These are phyloP conservation scores for Arbacia lixula DNA, from an alignment of 53 echinoderm and acorn worm genomes.

Conservation along the genomic window DNA sequence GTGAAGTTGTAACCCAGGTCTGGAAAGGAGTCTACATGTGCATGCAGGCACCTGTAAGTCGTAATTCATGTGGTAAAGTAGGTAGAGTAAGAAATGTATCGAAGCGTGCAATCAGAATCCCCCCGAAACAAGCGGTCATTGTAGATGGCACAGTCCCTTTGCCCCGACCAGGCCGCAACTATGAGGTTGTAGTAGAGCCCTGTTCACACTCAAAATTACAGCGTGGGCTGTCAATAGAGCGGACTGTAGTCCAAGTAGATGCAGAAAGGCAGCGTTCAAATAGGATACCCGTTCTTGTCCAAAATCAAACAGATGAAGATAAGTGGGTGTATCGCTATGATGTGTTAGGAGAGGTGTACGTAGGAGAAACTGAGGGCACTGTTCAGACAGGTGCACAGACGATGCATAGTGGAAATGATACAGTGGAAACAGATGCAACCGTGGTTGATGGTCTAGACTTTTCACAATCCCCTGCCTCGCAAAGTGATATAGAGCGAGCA, in stretches of 20 bases:
- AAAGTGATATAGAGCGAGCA: background rate
- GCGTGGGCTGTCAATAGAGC: background rate
- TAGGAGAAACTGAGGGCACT: background rate
- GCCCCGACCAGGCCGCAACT: background rate
- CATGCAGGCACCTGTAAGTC: background rate
- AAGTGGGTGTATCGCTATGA: background rate
- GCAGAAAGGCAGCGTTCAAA: background rate
- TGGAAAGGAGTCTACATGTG: background rate
- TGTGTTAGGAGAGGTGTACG: background rate
- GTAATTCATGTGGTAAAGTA: background rate
- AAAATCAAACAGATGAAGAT: background rate
- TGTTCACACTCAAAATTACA: background rate
- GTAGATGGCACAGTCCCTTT: background rate
- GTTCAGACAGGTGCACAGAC: background rate
- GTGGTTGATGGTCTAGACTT: conserved; percentile 23
- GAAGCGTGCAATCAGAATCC: background rate
- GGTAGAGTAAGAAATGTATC: background rate
- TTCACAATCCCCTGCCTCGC: conserved; percentile 10
- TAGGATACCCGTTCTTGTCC: background rate
- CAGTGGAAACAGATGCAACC: background rate
- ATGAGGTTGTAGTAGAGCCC: conserved; percentile 26
- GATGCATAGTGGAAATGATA: no score
- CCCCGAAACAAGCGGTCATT: background rate
- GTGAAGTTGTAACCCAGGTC: background rate
- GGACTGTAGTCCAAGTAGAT: background rate